These are phyloP conservation scores for Plecotus auritus DNA, from an alignment of 2,113 vertebrate genomes.

Conservation along the genomic window DNA sequence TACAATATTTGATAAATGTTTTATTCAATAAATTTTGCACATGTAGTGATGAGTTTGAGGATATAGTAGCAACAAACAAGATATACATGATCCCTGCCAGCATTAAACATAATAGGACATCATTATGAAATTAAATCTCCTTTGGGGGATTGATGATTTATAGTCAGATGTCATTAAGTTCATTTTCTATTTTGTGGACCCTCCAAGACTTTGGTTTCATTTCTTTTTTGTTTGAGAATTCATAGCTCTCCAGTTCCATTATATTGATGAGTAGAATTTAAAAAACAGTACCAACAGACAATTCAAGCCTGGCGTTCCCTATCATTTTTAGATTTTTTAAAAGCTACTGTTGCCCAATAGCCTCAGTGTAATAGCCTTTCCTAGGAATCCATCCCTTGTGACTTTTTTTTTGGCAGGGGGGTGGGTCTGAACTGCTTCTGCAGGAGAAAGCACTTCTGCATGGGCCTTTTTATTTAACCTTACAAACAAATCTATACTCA, in stretches of 20 bases:
- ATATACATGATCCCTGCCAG: neutral
- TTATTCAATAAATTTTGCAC: neutral
- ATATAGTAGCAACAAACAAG: slow-evolving; percentile 12
- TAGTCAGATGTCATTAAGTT: slow-evolving; percentile 44
- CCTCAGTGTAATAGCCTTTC: neutral
- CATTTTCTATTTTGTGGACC: slow-evolving; percentile 41
- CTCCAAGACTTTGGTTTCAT: slow-evolving; percentile 41
- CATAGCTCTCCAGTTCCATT: slow-evolving; percentile 41
- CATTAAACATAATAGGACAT: slow-evolving; percentile 36
- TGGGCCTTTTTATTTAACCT: slow-evolving; percentile 5
- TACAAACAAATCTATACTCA: neutral
- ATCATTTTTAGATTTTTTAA: slow-evolving; percentile 15
- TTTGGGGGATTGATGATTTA: neutral
- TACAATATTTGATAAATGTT: neutral
- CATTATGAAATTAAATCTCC: slow-evolving; percentile 36
- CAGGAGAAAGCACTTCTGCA: neutral
- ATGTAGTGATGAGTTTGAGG: neutral
- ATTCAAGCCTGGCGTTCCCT: neutral
- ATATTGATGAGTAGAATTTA: slow-evolving; percentile 10
- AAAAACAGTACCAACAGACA: slow-evolving; percentile 33
- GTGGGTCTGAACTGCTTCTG: neutral
- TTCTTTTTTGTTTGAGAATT: slow-evolving; percentile 45
- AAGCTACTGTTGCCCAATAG: neutral
- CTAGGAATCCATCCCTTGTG: slow-evolving; percentile 8
- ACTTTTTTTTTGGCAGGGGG: neutral